Percentiles rank a stretch among this genome's conserved stretches.
Conservation (phyloP, 2,888 invertebrate genomes). For the Caenorhabditis zanzibari region DNA sequence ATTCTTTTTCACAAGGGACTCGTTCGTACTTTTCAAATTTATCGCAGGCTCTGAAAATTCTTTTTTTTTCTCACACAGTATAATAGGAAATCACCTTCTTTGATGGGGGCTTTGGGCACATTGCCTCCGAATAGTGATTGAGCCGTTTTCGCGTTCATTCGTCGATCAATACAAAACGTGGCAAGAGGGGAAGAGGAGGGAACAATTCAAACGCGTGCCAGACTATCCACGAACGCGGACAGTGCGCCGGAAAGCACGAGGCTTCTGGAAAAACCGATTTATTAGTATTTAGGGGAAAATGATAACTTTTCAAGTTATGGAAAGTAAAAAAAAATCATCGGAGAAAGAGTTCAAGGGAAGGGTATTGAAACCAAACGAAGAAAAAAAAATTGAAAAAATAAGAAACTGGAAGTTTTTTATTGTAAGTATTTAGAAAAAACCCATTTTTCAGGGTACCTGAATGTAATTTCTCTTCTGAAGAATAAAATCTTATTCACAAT, state of each 20-base stretch:
- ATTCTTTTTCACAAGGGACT: conserved; percentile 41
- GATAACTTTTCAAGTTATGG: no score
- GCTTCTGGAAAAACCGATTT: conserved; percentile 1
- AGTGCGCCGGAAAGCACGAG: not conserved
- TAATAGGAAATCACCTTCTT: conserved; percentile 28
- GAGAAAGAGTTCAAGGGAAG: no score
- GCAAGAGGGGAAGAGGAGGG: not conserved
- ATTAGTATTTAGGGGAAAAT: no score
- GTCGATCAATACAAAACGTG: not conserved
- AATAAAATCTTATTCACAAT: no score
- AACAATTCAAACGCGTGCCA: conserved; percentile 3
- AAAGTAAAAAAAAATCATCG: no score
- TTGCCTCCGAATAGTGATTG: conserved; percentile 41
- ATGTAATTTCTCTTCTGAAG: no score
- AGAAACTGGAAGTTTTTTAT: no score
- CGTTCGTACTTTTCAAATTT: conserved; percentile 43
- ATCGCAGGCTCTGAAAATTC: conserved; percentile 8
- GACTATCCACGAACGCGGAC: conserved; percentile 12
- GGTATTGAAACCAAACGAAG: no score
- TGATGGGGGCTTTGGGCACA: conserved; percentile 7
- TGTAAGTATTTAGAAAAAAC: no score
- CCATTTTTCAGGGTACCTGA: no score
- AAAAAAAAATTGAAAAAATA: no score
- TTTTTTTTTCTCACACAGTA: not conserved
- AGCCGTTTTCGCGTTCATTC: conserved; percentile 48